A percentile compares a stretch with the other conserved stretches of the same genome.
Evolutionary conservation across 2,888 invertebrate genomes (phyloP).

Genomic region (Agonopterix arenella): DNA sequence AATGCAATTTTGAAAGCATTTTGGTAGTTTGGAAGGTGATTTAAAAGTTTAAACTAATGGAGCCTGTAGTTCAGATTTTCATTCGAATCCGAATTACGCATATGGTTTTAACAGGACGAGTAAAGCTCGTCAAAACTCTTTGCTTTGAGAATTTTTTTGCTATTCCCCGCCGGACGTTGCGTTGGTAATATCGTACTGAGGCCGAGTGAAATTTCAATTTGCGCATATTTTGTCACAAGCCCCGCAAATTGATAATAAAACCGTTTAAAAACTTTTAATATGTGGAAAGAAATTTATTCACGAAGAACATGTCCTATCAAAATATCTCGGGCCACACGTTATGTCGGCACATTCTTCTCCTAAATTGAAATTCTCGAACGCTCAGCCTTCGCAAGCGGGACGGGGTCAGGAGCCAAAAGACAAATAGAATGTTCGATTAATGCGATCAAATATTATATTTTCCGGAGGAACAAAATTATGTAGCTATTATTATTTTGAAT

Average conservation of each 20-base stretch:
- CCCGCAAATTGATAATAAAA: conserved; percentile 42
- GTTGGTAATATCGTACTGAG: no score
- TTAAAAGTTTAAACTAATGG: no score
- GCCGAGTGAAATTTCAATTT: conserved; percentile 10
- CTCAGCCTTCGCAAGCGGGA: conserved; percentile 62
- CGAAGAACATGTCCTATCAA: conserved; percentile 76
- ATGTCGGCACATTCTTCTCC: conserved; percentile 78
- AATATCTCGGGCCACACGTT: conserved; percentile 77
- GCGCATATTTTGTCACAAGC: conserved; percentile 8
- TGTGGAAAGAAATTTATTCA: conserved; percentile 74
- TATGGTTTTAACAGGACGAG: no score
- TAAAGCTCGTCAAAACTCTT: no score
- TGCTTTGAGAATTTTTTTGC: no score
- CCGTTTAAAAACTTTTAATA: conserved; percentile 70
- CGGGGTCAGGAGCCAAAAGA: conserved; percentile 69
- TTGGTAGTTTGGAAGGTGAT: no score
- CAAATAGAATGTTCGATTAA: conserved; percentile 70
- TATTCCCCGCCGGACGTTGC: no score
- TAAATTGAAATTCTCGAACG: conserved; percentile 78
- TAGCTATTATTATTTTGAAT: no score
- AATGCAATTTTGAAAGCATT: not conserved
- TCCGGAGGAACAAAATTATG: not conserved
- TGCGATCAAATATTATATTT: conserved; percentile 60
- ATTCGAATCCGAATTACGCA: no score
- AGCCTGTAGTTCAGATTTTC: no score